Conservation (phyloP, 1,140 invertebrate genomes). For the Drosophila rufa region DNA sequence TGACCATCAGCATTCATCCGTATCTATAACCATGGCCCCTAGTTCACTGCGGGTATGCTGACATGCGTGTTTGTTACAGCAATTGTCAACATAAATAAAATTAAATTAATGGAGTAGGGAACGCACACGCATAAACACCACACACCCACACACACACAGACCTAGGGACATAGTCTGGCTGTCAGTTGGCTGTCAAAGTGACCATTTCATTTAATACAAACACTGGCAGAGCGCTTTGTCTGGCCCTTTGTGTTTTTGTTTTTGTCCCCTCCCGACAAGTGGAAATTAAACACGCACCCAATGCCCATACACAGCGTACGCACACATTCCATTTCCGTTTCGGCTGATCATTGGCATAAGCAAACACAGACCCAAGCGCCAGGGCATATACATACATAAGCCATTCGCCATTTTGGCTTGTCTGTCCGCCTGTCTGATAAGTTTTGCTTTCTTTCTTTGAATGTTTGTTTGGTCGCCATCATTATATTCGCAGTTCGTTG, state of each 20-base stretch:
- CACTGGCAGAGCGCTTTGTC: constrained; percentile 27
- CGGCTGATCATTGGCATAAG: constrained; percentile 62
- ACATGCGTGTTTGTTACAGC: constrained; percentile 59
- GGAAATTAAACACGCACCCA: constrained; percentile 75
- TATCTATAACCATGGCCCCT: constrained; percentile 30
- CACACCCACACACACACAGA: constrained; percentile 16
- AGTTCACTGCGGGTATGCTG: constrained; percentile 29
- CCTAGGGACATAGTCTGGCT: constrained; percentile 34
- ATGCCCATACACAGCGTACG: constrained; percentile 23
- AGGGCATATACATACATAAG: constrained; percentile 2
- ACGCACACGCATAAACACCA: constrained; percentile 22
- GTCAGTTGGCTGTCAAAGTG: constrained; percentile 77
- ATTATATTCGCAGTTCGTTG: constrained; percentile 46
- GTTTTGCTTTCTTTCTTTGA: constrained; percentile 35
- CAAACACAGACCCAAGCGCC: constrained; percentile 17
- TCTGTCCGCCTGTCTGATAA: constrained; percentile 27
- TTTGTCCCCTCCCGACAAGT: constrained; percentile 53
- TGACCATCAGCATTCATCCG: constrained; percentile 1
- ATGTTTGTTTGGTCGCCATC: constrained; percentile 60
- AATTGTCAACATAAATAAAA: constrained; percentile 84
- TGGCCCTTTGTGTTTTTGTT: constrained; percentile 41
- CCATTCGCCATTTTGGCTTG: constrained; percentile 39
- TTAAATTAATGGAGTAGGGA: constrained; percentile 66
- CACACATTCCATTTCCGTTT: constrained; percentile 39
- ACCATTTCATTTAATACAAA: constrained; percentile 77